Evolutionary conservation across 2,797 vertebrate genomes (phyloP), one percentile per base, ranked within the genome.

Genomic region (Chrosomus eos): DNA sequence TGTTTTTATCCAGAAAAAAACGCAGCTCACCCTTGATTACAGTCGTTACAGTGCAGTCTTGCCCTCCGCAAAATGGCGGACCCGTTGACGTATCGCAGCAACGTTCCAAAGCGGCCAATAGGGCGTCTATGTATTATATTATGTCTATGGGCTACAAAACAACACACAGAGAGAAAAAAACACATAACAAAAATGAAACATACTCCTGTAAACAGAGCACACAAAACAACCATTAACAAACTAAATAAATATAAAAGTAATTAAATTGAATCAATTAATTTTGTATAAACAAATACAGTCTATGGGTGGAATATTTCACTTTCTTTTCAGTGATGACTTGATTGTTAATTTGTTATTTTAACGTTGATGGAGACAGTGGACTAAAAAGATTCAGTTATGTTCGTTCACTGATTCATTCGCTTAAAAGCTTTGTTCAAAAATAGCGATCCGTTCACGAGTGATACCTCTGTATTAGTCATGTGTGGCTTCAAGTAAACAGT

Each of bases 401-500:
- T 23, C 23, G 31, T n/a, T 76, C 55, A 38, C 31, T 76, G 31
- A 26, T 76, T 26, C 7, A 9, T 76, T 68, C 4, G 10, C 13
- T 67, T 48, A 16, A 67, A 80, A 48, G 62, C 11, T 64, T 66
- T n/a, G 60, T 45, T 33, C 40, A 48, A 53, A 64, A 23, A 67
- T 19, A 71, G 1, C 21, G 10, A 48, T 33, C n/a, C 43, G 21
- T 66, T 80, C 40, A 67, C 43, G 43, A 60, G 64, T 60, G 3
- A 45, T 62, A 5, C 11, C 33, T 64, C 43, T 31, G 26, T 3
- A 31, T 7, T 13, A 18, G 40, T 66, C 38, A 33, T 83, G 73
- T 87, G 85, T 78, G 66, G 4, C 51, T 87, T 40, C 28, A 31
- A 40, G 66, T 9, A 71, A 82, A 76, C 26, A 70, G 80, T 85